phyloP scores from a whole-genome alignment of 2,797 vertebrate species.

The Onychomys torridus region DNA sequence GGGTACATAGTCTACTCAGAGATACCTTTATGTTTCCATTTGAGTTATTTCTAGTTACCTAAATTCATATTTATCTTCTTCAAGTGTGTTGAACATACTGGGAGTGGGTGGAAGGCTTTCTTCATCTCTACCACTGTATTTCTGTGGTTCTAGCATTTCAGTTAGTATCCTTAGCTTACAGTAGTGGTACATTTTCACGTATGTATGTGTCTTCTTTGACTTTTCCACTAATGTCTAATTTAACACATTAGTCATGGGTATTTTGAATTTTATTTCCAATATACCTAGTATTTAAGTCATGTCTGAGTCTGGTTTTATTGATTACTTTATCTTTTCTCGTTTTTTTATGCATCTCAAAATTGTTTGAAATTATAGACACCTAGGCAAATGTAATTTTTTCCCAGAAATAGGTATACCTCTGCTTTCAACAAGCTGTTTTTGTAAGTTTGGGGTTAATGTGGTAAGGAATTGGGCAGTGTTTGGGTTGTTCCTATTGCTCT shows the following conservation, averaged over 20 bases:
- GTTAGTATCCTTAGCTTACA: neutral
- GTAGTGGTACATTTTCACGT: neutral
- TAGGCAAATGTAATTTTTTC: neutral
- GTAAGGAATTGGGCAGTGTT: neutral
- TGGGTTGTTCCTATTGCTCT: neutral
- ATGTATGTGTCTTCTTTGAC: neutral
- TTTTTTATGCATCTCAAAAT: slow-evolving; percentile 47
- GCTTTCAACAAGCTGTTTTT: neutral
- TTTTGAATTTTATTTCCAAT: neutral
- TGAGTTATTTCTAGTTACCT: slow-evolving; percentile 6
- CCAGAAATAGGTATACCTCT: neutral
- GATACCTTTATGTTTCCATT: neutral
- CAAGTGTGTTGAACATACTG: neutral
- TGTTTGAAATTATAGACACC: neutral
- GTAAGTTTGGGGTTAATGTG: neutral
- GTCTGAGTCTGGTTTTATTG: slow-evolving; percentile 24
- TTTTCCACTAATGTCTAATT: slow-evolving; percentile 19
- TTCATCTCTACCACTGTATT: neutral
- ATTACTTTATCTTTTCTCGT: slow-evolving; percentile 3
- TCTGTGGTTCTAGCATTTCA: neutral
- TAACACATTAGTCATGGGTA: neutral
- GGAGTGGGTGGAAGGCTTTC: neutral
- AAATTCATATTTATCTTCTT: neutral
- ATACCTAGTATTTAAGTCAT: neutral
- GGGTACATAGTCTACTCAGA: neutral